Conservation (phyloP, 1,140 invertebrate genomes). For the Harlomillsia oculata region DNA sequence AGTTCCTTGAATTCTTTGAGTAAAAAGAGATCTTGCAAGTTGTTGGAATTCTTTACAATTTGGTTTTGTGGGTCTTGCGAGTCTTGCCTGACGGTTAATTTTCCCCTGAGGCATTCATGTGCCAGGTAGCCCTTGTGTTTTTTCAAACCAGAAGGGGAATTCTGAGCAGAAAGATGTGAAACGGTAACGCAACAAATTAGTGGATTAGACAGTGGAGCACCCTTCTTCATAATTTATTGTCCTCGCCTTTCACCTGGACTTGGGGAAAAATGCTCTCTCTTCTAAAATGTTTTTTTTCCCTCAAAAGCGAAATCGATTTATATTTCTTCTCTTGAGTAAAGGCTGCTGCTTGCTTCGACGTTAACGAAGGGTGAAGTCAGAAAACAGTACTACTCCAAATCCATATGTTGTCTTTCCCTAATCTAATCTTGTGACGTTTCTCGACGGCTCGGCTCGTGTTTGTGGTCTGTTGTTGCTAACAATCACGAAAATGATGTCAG, state of each 20-base stretch:
- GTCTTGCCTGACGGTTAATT: neutral
- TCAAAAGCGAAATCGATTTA: no score
- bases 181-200: slow-evolving; percentile 34
- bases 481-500: no score
- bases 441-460: no score
- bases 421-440: no score
- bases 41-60: slow-evolving; percentile 10
- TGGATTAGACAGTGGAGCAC: slow-evolving; percentile 30
- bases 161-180: slow-evolving; percentile 3
- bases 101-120: neutral
- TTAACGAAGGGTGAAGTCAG: neutral
- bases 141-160: neutral
- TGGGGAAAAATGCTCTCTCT: no score
- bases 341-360: no score
- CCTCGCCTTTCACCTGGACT: slow-evolving; percentile 29
- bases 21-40: no score
- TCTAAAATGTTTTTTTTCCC: no score
- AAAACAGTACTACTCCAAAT: neutral
- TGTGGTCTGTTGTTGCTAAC: no score
- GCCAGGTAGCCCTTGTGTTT: neutral
- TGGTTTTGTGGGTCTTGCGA: slow-evolving; percentile 1
- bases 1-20: no score
- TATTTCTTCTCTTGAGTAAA: no score
- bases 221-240: slow-evolving; percentile 33
- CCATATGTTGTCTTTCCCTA: slow-evolving; percentile 9